Percentiles rank a stretch among this genome's conserved stretches.
Evolutionary conservation across 2,797 vertebrate genomes (phyloP).

Genomic region (Hypotaenidia philippensis): DNA sequence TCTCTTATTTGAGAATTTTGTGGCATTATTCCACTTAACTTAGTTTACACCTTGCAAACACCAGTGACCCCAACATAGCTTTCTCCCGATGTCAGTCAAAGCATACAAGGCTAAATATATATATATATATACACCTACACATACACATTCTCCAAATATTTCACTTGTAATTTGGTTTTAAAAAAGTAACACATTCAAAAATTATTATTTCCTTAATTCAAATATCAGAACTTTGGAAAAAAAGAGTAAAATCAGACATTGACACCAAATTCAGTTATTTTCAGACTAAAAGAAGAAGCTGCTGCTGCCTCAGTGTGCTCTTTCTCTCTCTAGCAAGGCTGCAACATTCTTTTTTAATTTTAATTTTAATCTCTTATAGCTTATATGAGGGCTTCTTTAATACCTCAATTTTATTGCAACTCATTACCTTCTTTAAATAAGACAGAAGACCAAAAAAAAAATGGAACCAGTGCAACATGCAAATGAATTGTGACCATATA

Average conservation of each 20-base stretch:
- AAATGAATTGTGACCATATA: not conserved
- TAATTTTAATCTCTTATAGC: not conserved
- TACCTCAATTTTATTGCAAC: not conserved
- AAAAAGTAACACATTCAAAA: not conserved
- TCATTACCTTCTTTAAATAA: not conserved
- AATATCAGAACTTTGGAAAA: not conserved
- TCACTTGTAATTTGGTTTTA: not conserved
- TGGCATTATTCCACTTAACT: not conserved
- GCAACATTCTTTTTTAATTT: not conserved
- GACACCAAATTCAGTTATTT: not conserved
- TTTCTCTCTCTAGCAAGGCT: not conserved
- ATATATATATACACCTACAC: not conserved
- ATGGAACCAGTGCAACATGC: accelerated
- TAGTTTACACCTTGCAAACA: not conserved
- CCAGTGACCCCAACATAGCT: not conserved
- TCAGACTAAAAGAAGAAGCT: not conserved
- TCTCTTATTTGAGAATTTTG: not conserved
- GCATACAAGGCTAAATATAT: not conserved
- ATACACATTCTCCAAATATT: not conserved
- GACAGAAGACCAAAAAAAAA: not conserved
- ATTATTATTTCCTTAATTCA: not conserved
- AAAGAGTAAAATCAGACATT: not conserved
- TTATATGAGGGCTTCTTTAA: not conserved
- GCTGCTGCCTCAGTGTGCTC: not conserved
- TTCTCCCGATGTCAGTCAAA: not conserved